phyloP scores from a whole-genome alignment of 1,140 invertebrate species.

The Diachasmimorpha longicaudata region DNA sequence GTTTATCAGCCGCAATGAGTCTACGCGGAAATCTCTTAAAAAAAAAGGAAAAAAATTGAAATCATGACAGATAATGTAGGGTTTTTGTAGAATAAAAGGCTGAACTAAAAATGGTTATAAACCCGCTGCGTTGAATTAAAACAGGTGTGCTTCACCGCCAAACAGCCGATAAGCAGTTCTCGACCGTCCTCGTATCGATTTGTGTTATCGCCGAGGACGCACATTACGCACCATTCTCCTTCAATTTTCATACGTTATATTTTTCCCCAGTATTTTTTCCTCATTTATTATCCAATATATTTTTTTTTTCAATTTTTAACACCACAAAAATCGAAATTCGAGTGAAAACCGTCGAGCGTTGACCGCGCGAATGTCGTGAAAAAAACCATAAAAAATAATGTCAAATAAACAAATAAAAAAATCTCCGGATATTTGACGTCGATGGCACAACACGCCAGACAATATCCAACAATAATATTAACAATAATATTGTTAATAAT shows the following conservation, averaged over 20 bases:
- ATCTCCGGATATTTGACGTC: too few relatives aligned
- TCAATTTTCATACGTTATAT: neutral
- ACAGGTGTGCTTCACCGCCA: neutral
- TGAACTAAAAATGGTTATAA: neutral
- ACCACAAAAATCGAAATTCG: too few relatives aligned
- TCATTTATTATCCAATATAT: neutral
- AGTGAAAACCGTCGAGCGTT: too few relatives aligned
- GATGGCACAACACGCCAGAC: too few relatives aligned
- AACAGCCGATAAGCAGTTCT: slow-evolving; percentile 9
- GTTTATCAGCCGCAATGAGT: neutral
- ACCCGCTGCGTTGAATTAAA: slow-evolving; percentile 13
- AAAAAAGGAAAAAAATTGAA: neutral
- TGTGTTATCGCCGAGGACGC: slow-evolving; percentile 20
- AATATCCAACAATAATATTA: too few relatives aligned
- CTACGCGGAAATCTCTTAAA: neutral
- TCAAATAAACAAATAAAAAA: too few relatives aligned
- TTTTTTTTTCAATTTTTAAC: neutral
- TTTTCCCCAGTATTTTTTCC: neutral
- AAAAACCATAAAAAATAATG: too few relatives aligned
- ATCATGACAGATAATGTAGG: neutral
- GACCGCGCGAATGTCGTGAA: too few relatives aligned
- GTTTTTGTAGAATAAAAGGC: neutral
- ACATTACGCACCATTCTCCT: slow-evolving; percentile 8
- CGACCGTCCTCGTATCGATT: slow-evolving; percentile 28
- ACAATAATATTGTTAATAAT: neutral